Evolutionary conservation across 2,888 invertebrate genomes (phyloP).

Genomic region (Nymphalis urticae): DNA sequence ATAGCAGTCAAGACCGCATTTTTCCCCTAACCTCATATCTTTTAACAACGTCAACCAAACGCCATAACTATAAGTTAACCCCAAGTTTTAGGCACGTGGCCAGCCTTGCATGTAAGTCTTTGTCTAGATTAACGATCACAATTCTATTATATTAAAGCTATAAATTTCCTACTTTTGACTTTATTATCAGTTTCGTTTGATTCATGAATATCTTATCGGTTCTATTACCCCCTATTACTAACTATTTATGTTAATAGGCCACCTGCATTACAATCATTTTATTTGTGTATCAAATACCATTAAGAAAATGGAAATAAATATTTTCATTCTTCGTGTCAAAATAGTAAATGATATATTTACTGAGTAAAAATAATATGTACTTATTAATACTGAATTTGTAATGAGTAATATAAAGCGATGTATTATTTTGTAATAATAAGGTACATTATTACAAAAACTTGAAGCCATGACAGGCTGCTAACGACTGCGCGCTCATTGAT

Average conservation of each 20-base stretch:
- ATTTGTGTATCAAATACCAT: background rate
- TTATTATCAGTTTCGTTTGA: conserved; percentile 33
- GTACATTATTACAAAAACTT: conserved; percentile 14
- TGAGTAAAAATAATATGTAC: background rate
- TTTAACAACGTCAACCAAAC: conserved; percentile 24
- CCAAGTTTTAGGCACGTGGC: conserved; percentile 39
- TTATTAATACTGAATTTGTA: background rate
- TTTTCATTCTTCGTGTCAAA: background rate
- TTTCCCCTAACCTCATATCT: conserved; percentile 20
- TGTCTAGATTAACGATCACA: conserved; percentile 38
- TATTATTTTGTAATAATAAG: background rate
- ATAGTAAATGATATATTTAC: background rate
- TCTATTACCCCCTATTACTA: conserved; percentile 1
- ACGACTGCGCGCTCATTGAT: conserved; percentile 53
- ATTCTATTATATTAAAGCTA: conserved; percentile 37
- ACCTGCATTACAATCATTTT: conserved; percentile 4
- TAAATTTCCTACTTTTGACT: conserved; percentile 31
- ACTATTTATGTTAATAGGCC: conserved; percentile 7
- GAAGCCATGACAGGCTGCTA: conserved; percentile 37
- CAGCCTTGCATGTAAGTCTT: conserved; percentile 35
- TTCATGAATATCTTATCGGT: conserved; percentile 26
- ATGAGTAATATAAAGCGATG: background rate
- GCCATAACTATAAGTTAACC: conserved; percentile 33
- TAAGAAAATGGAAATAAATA: background rate
- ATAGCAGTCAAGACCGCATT: background rate